A percentile compares a stretch with the other conserved stretches of the same genome.
These are phyloP conservation scores for Gymnoscopelus microlampas DNA, from an alignment of 2,797 vertebrate species.

Conservation along the genomic window DNA sequence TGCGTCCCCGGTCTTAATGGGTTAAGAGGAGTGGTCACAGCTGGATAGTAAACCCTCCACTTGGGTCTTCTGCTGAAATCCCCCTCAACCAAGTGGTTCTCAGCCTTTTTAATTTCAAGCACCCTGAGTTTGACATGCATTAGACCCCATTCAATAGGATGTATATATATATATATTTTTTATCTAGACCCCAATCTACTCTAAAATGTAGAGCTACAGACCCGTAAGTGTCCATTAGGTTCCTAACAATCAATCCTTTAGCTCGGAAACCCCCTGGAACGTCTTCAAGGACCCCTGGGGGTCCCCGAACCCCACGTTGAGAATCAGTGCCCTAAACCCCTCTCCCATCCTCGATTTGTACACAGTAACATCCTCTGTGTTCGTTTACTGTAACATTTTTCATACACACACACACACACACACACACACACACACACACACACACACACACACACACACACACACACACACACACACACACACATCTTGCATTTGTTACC, in stretches of 20 bases:
- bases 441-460: not conserved
- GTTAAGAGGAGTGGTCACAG: constrained; percentile 51
- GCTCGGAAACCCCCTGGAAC: too few species aligned
- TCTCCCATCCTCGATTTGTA: constrained; percentile 34
- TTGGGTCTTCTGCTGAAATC: constrained; percentile 32
- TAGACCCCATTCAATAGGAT: too few species aligned
- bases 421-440: not conserved
- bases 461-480: not conserved
- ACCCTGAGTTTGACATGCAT: too few species aligned
- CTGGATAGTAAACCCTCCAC: constrained; percentile 53
- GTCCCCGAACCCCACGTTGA: too few species aligned
- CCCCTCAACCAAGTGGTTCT: not conserved
- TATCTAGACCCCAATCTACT: too few species aligned
- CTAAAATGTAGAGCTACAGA: too few species aligned
- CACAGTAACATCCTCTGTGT: constrained; percentile 24
- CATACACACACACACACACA: constrained; percentile 1
- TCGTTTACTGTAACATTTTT: not conserved
- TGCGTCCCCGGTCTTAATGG: too few species aligned
- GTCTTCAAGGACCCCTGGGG: too few species aligned
- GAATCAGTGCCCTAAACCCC: constrained; percentile 18
- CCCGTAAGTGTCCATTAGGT: too few species aligned
- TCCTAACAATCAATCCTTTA: too few species aligned
- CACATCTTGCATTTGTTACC: not conserved
- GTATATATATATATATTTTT: too few species aligned
- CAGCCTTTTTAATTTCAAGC: too few species aligned